phyloP scores from a whole-genome alignment of 92 coral and sea anemone genomes.

The Parazoanthus atlanticus region DNA sequence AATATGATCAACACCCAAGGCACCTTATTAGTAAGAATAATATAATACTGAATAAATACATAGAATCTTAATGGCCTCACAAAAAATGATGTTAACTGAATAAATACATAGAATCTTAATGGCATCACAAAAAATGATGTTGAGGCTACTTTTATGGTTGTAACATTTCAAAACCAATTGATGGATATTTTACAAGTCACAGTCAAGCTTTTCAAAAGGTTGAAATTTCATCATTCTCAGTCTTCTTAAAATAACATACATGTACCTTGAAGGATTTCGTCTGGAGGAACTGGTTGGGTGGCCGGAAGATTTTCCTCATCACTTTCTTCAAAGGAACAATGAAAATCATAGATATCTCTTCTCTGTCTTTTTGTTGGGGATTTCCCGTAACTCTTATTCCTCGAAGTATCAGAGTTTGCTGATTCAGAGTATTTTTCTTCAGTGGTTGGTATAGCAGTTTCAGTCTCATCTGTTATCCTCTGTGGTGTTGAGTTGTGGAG shows the following conservation, averaged over 20 bases:
- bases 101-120: too few species aligned
- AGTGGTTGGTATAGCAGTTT: neutral
- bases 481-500: slow-evolving; percentile 12
- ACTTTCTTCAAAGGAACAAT: slow-evolving; percentile 75
- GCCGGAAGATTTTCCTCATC: slow-evolving; percentile 57
- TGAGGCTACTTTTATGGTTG: too few species aligned
- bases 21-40: too few species aligned
- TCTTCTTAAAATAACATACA: neutral
- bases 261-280: slow-evolving; percentile 73
- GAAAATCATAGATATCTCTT: slow-evolving; percentile 51
- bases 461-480: neutral
- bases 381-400: neutral
- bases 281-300: slow-evolving; percentile 65
- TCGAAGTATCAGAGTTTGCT: neutral
- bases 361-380: slow-evolving; percentile 17
- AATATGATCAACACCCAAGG: too few species aligned
- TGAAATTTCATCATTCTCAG: neutral
- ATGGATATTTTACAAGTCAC: too few species aligned
- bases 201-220: neutral
- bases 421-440: neutral
- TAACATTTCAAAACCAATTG: too few species aligned
- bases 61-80: too few species aligned
- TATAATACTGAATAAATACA: too few species aligned
- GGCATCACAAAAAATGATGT: too few species aligned
- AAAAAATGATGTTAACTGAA: too few species aligned